Evolutionary conservation across 2,888 invertebrate genomes (phyloP).

Genomic region (Caenorhabditis becei): DNA sequence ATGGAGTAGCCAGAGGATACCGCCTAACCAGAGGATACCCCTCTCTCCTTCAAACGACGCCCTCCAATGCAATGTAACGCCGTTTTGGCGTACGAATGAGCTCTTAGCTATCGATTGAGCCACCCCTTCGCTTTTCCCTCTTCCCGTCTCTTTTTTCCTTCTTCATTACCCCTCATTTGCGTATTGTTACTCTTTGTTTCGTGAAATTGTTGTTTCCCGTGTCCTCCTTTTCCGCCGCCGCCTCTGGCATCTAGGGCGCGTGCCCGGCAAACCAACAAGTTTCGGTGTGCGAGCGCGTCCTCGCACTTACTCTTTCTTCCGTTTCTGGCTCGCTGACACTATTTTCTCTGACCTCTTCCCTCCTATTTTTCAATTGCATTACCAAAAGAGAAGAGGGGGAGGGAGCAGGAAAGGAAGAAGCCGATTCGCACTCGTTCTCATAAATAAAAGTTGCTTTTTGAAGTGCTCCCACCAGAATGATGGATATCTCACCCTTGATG

Average conservation of each 20-base stretch:
- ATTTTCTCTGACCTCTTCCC: constrained; percentile 55
- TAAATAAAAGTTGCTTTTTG: constrained; percentile 57
- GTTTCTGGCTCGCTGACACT: constrained; percentile 48
- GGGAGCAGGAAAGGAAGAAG: constrained; percentile 2
- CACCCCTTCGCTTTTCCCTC: neutral
- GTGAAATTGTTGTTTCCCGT: constrained; percentile 44
- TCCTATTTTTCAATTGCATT: constrained; percentile 51
- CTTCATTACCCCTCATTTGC: constrained; percentile 60
- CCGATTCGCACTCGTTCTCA: constrained; percentile 52
- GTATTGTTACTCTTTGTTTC: constrained; percentile 52
- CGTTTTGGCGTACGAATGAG: constrained; percentile 53
- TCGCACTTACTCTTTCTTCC: constrained; percentile 14
- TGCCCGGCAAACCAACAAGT: constrained; percentile 36
- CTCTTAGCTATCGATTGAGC: constrained; percentile 55
- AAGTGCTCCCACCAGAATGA: constrained; percentile 43
- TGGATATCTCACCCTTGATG: constrained; percentile 39
- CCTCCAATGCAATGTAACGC: constrained; percentile 40
- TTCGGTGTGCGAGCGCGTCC: constrained; percentile 21
- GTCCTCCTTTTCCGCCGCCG: neutral
- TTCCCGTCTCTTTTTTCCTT: constrained; percentile 14
- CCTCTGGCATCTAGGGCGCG: constrained; percentile 17
- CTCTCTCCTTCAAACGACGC: constrained; percentile 10
- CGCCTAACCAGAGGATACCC: constrained; percentile 25
- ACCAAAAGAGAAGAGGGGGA: constrained; percentile 43
- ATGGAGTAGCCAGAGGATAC: constrained; percentile 17